phyloP scores from a whole-genome alignment of 2,113 vertebrate species.

The Dasyprocta punctata region DNA sequence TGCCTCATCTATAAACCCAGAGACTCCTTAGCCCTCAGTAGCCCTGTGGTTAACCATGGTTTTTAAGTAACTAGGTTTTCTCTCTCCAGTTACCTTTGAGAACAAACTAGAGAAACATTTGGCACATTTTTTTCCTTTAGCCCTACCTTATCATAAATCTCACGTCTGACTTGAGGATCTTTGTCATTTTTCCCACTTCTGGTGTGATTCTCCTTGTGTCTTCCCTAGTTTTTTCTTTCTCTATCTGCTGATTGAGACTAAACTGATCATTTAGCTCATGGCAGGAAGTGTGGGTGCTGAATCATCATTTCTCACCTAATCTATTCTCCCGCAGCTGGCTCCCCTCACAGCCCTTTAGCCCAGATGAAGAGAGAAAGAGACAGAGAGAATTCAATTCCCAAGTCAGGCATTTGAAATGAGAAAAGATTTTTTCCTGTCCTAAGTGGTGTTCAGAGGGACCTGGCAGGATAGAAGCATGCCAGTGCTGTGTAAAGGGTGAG shows the following conservation, averaged over 20 bases:
- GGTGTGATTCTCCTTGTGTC: neutral
- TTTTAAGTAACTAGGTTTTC: neutral
- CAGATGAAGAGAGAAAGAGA: slow-evolving; percentile 32
- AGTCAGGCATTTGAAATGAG: neutral
- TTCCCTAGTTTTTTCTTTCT: neutral
- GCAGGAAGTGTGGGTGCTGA: slow-evolving; percentile 55
- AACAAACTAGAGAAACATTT: neutral
- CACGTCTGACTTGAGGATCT: neutral
- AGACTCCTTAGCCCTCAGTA: rapidly evolving
- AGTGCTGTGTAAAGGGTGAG: rapidly evolving
- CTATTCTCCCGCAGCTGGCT: neutral
- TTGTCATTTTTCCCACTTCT: neutral
- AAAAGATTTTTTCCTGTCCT: neutral
- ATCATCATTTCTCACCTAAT: neutral
- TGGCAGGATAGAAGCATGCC: rapidly evolving
- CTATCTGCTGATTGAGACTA: slow-evolving; percentile 45
- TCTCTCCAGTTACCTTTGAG: neutral
- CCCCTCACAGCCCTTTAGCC: neutral
- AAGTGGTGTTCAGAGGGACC: neutral
- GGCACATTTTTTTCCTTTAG: neutral
- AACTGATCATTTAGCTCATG: neutral
- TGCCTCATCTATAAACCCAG: neutral
- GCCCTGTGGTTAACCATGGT: neutral
- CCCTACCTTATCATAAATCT: neutral
- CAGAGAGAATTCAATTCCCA: slow-evolving; percentile 33